Base-by-base conservation (phyloP, 2,797 vertebrate genomes). In the Falco peregrinus region DNA sequence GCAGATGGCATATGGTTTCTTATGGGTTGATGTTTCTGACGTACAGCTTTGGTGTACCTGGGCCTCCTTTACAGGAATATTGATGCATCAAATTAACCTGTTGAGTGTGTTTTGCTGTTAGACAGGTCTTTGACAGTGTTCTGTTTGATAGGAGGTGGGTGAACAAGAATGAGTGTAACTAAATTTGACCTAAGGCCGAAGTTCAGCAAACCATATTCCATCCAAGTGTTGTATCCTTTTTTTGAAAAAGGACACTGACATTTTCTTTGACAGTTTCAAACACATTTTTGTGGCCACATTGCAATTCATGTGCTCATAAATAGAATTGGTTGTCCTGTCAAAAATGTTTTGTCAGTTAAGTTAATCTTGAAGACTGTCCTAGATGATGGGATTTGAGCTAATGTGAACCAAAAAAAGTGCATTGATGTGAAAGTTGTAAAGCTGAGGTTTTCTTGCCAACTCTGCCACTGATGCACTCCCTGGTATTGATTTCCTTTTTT, bases 351-450 rank as follows among this genome's bases (percentile, higher is more conserved):
- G 68, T 91, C 24, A 28, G 28, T 60, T 84, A 61, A n/a, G 73
- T 65, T 59, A 51, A 25, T 69, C 21, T 53, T 64, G 37, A 76
- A 64, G 67, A 25, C 41, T 70, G 51, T 35, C 9, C 18, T 31
- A 29, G 28, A 14, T 82, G 51, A 43, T 74, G 60, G 12, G 16
- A 53, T 83, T 88, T 76, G 63, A 80, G 50, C 13, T 24, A 31
- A 0, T 10, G 37, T 28, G 29, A 59, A 61, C 18, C 31, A 68
- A 37, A 75, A 69, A 82, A 87, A 26, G 15, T 0, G 0, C 3
- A 31, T 63, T 76, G 33, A 13, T 4, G 2, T 64, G 53, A 33
- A 45, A 41, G 11, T 65, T 65, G 15, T 75, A 21, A 84, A 47
- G n/a, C 21, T 65, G 24, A 33, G 53, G 8, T 73, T 54, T 74